phyloP scores from a whole-genome alignment of 2,888 invertebrate genomes.

The Mylabris sibirica region DNA sequence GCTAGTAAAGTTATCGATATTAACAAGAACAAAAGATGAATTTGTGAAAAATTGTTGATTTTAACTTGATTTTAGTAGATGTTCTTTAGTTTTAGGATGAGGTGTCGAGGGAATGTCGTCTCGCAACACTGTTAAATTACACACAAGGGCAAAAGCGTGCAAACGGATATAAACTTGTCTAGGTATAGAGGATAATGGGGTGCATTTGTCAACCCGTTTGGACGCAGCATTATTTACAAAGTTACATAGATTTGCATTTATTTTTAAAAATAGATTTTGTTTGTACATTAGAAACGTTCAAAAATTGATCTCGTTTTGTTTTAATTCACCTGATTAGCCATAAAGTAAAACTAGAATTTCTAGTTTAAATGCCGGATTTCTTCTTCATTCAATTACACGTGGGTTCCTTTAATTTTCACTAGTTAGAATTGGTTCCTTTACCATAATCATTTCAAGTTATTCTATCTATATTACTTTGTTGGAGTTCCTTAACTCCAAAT shows the following conservation, averaged over 20 bases:
- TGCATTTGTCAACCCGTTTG: slow-evolving; percentile 54
- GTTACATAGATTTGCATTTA: slow-evolving; percentile 41
- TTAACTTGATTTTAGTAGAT: slow-evolving; percentile 42
- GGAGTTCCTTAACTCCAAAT: slow-evolving; percentile 15
- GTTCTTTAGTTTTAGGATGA: slow-evolving; percentile 41
- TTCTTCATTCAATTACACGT: slow-evolving; percentile 12
- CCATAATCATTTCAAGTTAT: slow-evolving; percentile 15
- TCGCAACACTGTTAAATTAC: slow-evolving; percentile 14
- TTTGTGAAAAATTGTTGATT: slow-evolving; percentile 40
- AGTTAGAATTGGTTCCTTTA: slow-evolving; percentile 14
- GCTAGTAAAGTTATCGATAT: slow-evolving; percentile 21
- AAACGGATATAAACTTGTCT: slow-evolving; percentile 50
- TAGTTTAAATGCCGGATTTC: neutral
- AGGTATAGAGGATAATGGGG: slow-evolving; percentile 51
- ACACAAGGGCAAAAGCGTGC: slow-evolving; percentile 20
- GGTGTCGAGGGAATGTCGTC: slow-evolving; percentile 33
- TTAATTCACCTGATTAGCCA: slow-evolving; percentile 24
- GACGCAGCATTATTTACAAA: slow-evolving; percentile 38
- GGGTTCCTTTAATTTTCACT: slow-evolving; percentile 20
- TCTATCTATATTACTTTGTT: slow-evolving; percentile 14
- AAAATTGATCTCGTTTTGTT: slow-evolving; percentile 44
- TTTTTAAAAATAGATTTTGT: neutral
- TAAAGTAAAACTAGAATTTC: neutral
- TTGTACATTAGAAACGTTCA: neutral
- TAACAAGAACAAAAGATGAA: slow-evolving; percentile 44